phyloP scores from a whole-genome alignment of 1,140 invertebrate species.

The Melitaea cinxia region DNA sequence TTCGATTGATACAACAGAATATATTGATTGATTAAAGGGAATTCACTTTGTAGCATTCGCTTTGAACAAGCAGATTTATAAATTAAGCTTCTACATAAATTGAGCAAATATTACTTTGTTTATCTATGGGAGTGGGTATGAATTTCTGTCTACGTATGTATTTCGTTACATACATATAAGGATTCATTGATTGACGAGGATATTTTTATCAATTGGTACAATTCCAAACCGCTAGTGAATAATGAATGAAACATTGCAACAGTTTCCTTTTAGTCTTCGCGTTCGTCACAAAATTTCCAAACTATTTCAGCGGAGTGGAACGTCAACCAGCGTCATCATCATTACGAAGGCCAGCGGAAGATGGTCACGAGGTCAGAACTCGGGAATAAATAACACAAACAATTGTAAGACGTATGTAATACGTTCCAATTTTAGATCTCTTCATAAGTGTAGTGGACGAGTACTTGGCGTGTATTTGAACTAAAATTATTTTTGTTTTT shows the following conservation, averaged over 20 bases:
- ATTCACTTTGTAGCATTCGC: too few species aligned
- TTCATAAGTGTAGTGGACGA: not conserved
- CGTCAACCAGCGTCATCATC: constrained; percentile 19
- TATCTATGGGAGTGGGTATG: too few species aligned
- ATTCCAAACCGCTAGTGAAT: constrained; percentile 4
- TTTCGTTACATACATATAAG: too few species aligned
- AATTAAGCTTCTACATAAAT: too few species aligned
- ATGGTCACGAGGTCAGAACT: constrained; percentile 27
- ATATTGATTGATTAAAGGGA: too few species aligned
- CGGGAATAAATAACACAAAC: constrained; percentile 1
- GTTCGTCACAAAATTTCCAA: constrained; percentile 15
- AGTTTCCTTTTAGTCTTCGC: constrained; percentile 13
- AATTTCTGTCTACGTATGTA: too few species aligned
- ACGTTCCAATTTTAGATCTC: not conserved
- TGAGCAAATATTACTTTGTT: too few species aligned
- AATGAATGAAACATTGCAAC: constrained; percentile 19
- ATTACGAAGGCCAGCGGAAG: constrained; percentile 31
- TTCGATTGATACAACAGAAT: too few species aligned
- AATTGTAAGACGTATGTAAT: not conserved
- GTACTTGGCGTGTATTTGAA: too few species aligned
- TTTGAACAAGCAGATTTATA: too few species aligned
- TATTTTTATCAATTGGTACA: not conserved
- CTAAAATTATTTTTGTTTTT: too few species aligned
- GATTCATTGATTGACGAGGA: not conserved
- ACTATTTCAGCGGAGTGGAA: constrained; percentile 31